Evolutionary conservation across 2,113 vertebrate genomes (phyloP).

Genomic region (Phocoena sinus): DNA sequence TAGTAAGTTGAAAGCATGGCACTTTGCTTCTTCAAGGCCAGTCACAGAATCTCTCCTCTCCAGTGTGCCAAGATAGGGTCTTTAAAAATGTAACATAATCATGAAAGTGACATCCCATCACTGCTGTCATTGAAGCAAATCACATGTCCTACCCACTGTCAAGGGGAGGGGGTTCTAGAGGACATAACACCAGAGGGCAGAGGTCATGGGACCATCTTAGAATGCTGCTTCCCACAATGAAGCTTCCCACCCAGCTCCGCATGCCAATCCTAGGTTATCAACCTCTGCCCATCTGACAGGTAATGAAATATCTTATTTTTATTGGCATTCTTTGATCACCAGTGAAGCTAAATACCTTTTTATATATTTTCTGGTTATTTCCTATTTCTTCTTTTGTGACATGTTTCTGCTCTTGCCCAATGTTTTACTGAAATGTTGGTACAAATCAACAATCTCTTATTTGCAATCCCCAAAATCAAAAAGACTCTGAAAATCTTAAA

Average conservation of each 20-base stretch:
- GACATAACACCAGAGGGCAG: no score
- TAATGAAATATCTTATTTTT: neutral
- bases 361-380: neutral
- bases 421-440: neutral
- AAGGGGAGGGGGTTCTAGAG: no score
- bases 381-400: neutral
- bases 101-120: neutral
- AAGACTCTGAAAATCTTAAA: neutral
- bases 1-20: neutral
- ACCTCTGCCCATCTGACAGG: neutral
- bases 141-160: no score
- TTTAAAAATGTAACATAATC: neutral
- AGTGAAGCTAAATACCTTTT: neutral
- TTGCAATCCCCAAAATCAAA: neutral
- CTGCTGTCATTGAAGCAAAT: neutral
- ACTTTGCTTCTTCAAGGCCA: neutral
- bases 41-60: neutral
- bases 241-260: neutral
- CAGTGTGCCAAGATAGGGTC: neutral
- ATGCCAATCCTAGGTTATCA: neutral
- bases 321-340: neutral
- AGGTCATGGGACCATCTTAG: neutral
- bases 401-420: neutral
- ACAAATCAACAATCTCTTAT: neutral
- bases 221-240: neutral